Percentiles rank a stretch among this genome's conserved stretches.
Evolutionary conservation across 1,140 invertebrate genomes (phyloP).

Genomic region (Panulirus ornatus): DNA sequence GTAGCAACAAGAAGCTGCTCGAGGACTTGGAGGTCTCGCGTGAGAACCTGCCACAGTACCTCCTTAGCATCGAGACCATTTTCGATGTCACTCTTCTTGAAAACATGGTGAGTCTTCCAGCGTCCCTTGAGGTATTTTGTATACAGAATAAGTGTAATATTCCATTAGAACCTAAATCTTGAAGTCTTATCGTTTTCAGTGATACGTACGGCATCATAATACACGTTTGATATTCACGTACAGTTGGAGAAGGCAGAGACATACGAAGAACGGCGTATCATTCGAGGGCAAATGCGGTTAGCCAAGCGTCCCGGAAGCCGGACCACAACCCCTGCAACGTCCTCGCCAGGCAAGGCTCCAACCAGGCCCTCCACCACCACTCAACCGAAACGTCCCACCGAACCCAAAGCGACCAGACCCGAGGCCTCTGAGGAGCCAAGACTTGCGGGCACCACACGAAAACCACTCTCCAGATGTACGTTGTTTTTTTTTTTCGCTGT

Average conservation of each 20-base stretch:
- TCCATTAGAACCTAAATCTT: no score
- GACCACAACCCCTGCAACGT: conserved; percentile 28
- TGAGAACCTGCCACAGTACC: conserved; percentile 58
- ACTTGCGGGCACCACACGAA: not conserved
- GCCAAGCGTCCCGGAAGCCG: conserved; percentile 77
- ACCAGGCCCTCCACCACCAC: not conserved
- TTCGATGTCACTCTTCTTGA: conserved; percentile 71
- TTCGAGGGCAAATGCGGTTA: conserved; percentile 85
- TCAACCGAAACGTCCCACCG: conserved; percentile 4
- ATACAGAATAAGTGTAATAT: no score
- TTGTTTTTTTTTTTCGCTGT: not conserved
- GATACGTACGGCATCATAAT: not conserved
- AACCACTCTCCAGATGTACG: conserved; percentile 46
- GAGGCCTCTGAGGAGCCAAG: not conserved
- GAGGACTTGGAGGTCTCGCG: conserved; percentile 71
- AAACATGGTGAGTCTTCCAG: conserved; percentile 58
- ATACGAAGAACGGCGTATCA: conserved; percentile 86
- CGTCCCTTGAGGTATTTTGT: no score
- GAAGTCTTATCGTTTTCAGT: no score
- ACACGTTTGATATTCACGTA: not conserved
- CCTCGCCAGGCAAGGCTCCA: conserved; percentile 20
- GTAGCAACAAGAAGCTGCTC: conserved; percentile 70
- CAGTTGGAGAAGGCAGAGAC: conserved; percentile 85
- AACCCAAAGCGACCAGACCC: not conserved
- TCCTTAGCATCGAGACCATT: conserved; percentile 65